Evolutionary conservation across 2,113 vertebrate species (phyloP).

Genomic region (Corythaeola cristata): DNA sequence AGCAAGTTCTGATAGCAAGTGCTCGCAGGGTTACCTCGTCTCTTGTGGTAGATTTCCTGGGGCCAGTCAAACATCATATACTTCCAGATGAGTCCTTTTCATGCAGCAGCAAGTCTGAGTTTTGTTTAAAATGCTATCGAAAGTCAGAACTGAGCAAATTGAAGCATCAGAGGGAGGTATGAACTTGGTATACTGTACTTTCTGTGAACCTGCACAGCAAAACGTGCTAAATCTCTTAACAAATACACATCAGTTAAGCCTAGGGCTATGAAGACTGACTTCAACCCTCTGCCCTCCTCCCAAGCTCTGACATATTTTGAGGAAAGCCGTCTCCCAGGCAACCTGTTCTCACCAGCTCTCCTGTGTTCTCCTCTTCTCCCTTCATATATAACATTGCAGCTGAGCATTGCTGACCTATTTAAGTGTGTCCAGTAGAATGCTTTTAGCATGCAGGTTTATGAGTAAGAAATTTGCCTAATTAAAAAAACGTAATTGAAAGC

Average conservation of each 20-base stretch:
- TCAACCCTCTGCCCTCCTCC: background rate
- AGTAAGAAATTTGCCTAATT: background rate
- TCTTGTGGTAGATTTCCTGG: background rate
- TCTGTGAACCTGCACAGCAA: background rate
- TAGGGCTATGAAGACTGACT: background rate
- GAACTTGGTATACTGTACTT: background rate
- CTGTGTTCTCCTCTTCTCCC: background rate
- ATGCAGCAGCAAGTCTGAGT: background rate
- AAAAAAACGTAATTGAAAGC: background rate
- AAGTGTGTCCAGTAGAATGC: background rate
- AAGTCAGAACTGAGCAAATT: background rate
- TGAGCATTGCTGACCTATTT: background rate
- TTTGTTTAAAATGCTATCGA: background rate
- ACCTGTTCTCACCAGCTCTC: background rate
- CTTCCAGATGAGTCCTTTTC: background rate
- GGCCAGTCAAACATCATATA: background rate
- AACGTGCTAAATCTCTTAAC: background rate
- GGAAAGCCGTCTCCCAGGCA: background rate
- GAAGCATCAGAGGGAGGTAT: background rate
- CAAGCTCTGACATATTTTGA: background rate
- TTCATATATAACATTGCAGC: background rate
- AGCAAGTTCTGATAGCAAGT: background rate
- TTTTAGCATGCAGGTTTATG: background rate
- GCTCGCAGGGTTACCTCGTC: background rate
- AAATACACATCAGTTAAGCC: background rate